Conservation (phyloP, 1,140 invertebrate genomes). For the Lasaia peninsularis region DNA sequence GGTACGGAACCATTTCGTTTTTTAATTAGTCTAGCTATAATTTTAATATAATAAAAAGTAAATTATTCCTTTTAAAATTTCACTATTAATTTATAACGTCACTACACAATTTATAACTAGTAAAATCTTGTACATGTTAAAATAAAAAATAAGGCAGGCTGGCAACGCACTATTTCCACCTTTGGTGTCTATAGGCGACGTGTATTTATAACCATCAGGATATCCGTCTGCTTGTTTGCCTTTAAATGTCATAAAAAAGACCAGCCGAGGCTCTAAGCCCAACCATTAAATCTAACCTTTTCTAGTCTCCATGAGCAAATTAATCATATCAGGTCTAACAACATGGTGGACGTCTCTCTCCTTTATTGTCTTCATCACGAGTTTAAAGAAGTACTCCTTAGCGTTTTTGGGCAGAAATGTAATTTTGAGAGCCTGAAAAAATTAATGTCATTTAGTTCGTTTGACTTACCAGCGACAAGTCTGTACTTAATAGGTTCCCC, state of each 20-base stretch:
- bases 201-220: too few species aligned
- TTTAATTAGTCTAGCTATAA: too few species aligned
- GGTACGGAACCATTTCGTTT: too few species aligned
- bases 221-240: too few species aligned
- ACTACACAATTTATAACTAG: not conserved
- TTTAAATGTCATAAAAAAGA: too few species aligned
- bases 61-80: too few species aligned
- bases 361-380: slow-evolving; percentile 75
- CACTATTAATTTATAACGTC: too few species aligned
- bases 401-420: slow-evolving; percentile 59
- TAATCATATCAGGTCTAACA: slow-evolving; percentile 67
- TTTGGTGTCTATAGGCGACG: too few species aligned
- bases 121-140: not conserved
- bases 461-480: not conserved
- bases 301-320: slow-evolving; percentile 68
- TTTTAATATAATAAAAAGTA: too few species aligned
- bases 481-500: not conserved
- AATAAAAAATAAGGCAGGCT: not conserved
- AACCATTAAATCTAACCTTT: slow-evolving; percentile 35
- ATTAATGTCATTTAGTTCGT: not conserved
- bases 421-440: slow-evolving; percentile 34
- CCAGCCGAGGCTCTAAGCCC: not conserved
- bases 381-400: slow-evolving; percentile 68
- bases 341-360: slow-evolving; percentile 66
- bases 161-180: too few species aligned